Base-by-base conservation (phyloP, 2,888 invertebrate species). In the Syrista parreyssii region DNA sequence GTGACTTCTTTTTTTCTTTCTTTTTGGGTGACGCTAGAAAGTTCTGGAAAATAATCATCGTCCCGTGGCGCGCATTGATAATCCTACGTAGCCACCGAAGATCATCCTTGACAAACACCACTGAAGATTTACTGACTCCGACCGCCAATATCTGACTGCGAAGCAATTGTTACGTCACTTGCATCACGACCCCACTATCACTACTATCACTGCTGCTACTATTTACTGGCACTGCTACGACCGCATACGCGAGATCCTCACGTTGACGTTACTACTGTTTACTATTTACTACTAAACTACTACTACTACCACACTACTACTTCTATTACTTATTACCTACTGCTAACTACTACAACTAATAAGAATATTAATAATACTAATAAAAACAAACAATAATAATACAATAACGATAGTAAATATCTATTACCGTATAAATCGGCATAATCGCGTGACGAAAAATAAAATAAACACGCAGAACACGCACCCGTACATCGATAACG, bases 401-500 rank as follows among this genome's bases (percentile, higher is more conserved):
- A 71, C 71, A 33, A 71, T 71, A 71, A 71, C 33, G 33, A 71
- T 71, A 31, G 71, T 3, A 12, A 55, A 23, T 55, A 55, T 23
- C 23, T 23, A 9, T 23, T 55, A 23, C 55, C 55, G 55, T 23
- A 55, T 55, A 55, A 15, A 55, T 55, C 55, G 55, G 55, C 9
- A 71, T 33, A 31, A 71, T 30, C 71, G 4, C 32, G 71, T 23
- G 71, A 1, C 11, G 3, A 71, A 11, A 30, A 30, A 12, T 9
- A 32, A 15, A 23, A 71, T 71, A 31, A 71, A 31, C 71, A 31
- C 71, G 71, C 32, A 31, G 30, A 31, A 71, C 31, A 33, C 71
- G 71, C 71, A 71, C 71, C 71, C 32, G 71, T 71, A 71, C 71
- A 71, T 71, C 71, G 71, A 71, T 33, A 33, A 12, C 33, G 31